These are phyloP conservation scores for Caenorhabditis plicata DNA, from an alignment of 2,888 invertebrate genomes.

Conservation along the genomic window DNA sequence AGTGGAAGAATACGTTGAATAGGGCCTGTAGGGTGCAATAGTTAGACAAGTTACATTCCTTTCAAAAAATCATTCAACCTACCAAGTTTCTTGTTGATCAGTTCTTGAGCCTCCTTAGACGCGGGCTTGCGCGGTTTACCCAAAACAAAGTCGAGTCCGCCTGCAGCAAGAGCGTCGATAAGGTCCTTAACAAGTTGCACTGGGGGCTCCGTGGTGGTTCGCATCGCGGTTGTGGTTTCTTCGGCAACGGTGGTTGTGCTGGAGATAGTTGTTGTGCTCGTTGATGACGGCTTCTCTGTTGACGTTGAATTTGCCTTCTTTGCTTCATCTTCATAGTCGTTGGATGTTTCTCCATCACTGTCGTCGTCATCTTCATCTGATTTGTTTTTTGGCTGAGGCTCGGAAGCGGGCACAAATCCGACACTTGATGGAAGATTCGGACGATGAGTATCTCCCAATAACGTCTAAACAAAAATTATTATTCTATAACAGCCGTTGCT, in stretches of 20 bases:
- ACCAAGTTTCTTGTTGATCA: conserved; percentile 38
- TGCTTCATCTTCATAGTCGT: conserved; percentile 25
- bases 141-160: conserved; percentile 44
- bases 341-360: background rate
- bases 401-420: conserved; percentile 44
- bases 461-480: conserved; percentile 14
- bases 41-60: background rate
- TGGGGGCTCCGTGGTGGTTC: conserved; percentile 55
- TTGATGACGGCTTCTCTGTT: conserved; percentile 12
- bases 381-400: conserved; percentile 28
- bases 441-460: conserved; percentile 23
- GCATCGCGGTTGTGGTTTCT: conserved; percentile 6
- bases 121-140: conserved; percentile 35
- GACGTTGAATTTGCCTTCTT: too few species aligned
- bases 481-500: too few species aligned
- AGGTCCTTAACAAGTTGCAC: conserved; percentile 57
- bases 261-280: background rate
- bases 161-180: conserved; percentile 47
- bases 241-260: conserved; percentile 1
- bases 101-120: conserved; percentile 28
- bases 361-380: conserved; percentile 22
- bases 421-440: conserved; percentile 38
- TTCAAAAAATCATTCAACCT: conserved; percentile 1
- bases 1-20: conserved; percentile 31
- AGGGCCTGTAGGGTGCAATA: conserved; percentile 16